phyloP scores from a whole-genome alignment of 64 coral and sea anemone species.

The Orbicella faveolata region DNA sequence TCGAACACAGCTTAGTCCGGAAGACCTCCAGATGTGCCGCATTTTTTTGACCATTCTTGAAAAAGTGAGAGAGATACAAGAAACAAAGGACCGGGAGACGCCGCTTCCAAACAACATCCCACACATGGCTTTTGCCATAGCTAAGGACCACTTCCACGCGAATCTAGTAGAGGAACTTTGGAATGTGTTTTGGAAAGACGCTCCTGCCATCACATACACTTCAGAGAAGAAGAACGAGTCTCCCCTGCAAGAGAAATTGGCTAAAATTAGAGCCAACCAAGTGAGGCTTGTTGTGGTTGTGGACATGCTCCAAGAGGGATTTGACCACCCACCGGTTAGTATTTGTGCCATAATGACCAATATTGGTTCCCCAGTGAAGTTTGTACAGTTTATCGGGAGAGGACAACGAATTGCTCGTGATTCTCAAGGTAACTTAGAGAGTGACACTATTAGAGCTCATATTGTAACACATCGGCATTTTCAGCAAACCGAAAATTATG shows the following conservation, averaged over 20 bases:
- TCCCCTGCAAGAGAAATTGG: background rate
- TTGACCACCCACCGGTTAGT: slow-evolving; percentile 63
- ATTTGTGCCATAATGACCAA: slow-evolving; percentile 35
- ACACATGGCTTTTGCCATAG: slow-evolving; percentile 62
- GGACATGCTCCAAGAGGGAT: slow-evolving; percentile 43
- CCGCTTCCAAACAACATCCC: slow-evolving; percentile 27
- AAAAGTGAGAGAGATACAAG: background rate
- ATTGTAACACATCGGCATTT: slow-evolving; percentile 10
- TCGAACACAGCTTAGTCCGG: background rate
- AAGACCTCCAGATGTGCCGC: background rate
- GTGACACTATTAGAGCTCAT: background rate
- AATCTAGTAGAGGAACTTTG: background rate
- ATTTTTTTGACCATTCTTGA: background rate
- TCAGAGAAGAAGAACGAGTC: background rate
- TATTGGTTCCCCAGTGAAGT: slow-evolving; percentile 25
- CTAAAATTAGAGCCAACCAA: slow-evolving; percentile 3
- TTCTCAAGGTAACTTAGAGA: background rate
- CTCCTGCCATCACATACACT: background rate
- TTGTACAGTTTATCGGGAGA: slow-evolving; percentile 52
- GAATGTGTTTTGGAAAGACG: background rate
- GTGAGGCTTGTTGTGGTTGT: slow-evolving; percentile 40
- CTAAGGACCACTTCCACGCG: background rate
- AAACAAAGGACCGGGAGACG: background rate
- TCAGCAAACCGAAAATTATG: background rate
- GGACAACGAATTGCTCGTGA: slow-evolving; percentile 45